These are phyloP conservation scores for Hypanus sabinus DNA, from an alignment of 2,113 vertebrate species.

Conservation along the genomic window DNA sequence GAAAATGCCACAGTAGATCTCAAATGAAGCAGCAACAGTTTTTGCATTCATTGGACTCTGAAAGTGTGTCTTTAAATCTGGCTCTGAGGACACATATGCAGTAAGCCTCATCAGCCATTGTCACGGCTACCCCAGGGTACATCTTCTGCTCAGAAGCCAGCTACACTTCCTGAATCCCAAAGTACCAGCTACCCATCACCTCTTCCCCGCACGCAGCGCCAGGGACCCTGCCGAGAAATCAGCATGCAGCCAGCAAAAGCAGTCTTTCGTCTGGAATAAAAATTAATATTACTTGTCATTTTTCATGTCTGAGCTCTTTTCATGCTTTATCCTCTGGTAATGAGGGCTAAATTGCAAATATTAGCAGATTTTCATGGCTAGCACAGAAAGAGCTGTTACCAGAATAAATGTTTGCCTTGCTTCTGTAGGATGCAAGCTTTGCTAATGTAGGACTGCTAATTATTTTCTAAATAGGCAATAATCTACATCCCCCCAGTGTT, in stretches of 20 bases:
- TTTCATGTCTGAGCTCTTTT: conserved; percentile 84
- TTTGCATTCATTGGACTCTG: conserved; percentile 29
- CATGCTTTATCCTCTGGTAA: conserved; percentile 82
- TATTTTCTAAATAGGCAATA: conserved; percentile 86
- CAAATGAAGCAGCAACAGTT: conserved; percentile 33
- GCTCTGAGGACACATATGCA: conserved; percentile 42
- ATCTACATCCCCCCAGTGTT: conserved; percentile 79
- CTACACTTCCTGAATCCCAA: conserved; percentile 56
- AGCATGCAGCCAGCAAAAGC: conserved; percentile 73
- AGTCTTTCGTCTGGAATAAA: conserved; percentile 79
- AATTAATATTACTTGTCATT: conserved; percentile 88
- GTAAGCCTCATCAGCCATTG: conserved; percentile 67
- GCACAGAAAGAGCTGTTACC: conserved; percentile 83
- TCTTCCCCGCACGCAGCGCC: conserved; percentile 53
- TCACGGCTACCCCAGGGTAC: conserved; percentile 57
- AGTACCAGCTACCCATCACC: conserved; percentile 59
- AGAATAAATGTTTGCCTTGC: conserved; percentile 83
- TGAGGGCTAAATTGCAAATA: conserved; percentile 85
- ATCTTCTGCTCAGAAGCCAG: conserved; percentile 59
- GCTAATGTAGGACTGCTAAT: conserved; percentile 83
- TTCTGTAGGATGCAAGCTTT: conserved; percentile 77
- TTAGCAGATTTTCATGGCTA: conserved; percentile 87
- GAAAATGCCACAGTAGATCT: conserved; percentile 32
- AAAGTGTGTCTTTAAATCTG: conserved; percentile 35
- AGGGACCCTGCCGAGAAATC: conserved; percentile 68